Evolutionary conservation across 1,140 invertebrate species (phyloP), one percentile per base, ranked within the genome.

Genomic region (Heliconius eleuchia): DNA sequence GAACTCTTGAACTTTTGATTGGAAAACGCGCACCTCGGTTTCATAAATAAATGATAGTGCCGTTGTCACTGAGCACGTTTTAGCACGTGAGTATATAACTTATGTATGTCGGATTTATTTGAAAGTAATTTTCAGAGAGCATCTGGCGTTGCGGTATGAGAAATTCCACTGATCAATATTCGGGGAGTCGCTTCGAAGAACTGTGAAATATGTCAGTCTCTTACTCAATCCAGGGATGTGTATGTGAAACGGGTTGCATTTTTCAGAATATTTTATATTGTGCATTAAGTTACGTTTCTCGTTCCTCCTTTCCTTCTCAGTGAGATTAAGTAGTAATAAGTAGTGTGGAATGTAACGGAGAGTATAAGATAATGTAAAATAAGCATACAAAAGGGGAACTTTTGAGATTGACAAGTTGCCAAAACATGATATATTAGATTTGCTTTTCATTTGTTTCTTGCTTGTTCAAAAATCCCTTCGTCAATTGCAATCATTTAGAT

Each of bases 111-210:
- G 89, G 88, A 93, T 92, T 91, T 94, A 91, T 93, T 89, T 86
- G 87, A 90, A 90, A 94, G 91, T 92, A 93, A 94, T 93, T 92
- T 93, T 86, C 86, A 82, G 88, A 73, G 90, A 90, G 90, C 91
- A 94, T 88, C 92, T 94, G 92, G 89, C 87, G 79, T 78, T 90
- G 87, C 89, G 90, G 88, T 89, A 88, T 92, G 90, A 92, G 85
- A 89, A 85, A 92, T 92, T 91, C 88, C 78, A 82, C 89, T 93
- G 89, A 94, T 93, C 92, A 92, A 94, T 94, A 94, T 93, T 92
- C 91, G 83, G 88, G 83, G 86, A 92, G 87, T 91, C 85, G 84
- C 85, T 71, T 71, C 86, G 87, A 91, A 91, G 90, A 92, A 90
- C 88, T 91, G 85, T 88, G 89, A 90, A 92, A 93, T 93, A 92